Conservation (phyloP, 2,797 vertebrate genomes). For the Monodelphis domestica region DNA sequence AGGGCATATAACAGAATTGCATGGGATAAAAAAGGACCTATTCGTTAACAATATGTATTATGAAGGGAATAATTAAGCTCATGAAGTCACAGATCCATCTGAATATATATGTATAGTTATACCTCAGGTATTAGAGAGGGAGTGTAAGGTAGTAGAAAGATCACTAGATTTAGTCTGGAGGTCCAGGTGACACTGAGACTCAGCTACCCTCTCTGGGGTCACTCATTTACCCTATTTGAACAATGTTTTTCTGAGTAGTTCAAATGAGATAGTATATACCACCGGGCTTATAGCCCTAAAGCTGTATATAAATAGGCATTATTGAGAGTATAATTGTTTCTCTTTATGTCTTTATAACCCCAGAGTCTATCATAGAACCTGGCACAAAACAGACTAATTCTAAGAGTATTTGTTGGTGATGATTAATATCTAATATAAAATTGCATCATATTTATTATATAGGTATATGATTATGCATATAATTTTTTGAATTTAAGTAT, state of each 20-base stretch:
- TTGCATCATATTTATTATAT: no score
- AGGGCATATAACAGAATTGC: background rate
- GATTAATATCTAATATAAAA: no score
- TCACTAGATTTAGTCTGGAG: background rate
- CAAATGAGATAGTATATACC: no score
- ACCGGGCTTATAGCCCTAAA: background rate
- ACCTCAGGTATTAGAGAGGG: background rate
- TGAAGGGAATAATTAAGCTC: background rate
- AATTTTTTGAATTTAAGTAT: no score
- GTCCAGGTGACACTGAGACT: background rate
- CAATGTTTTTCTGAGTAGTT: background rate
- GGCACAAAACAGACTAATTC: background rate
- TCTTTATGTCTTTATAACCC: background rate
- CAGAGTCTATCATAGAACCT: background rate
- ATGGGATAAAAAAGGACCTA: background rate
- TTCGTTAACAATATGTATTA: background rate
- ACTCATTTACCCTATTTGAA: background rate
- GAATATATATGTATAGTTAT: background rate
- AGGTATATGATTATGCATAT: no score
- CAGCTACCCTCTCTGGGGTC: background rate
- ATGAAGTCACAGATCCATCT: background rate
- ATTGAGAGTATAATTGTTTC: background rate
- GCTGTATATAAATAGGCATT: background rate
- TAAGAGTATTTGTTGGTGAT: background rate
- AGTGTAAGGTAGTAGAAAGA: background rate